These are phyloP conservation scores for Ianthella basta DNA, from an alignment of 37 sponge, comb jelly and placozoan species.

Conservation along the genomic window DNA sequence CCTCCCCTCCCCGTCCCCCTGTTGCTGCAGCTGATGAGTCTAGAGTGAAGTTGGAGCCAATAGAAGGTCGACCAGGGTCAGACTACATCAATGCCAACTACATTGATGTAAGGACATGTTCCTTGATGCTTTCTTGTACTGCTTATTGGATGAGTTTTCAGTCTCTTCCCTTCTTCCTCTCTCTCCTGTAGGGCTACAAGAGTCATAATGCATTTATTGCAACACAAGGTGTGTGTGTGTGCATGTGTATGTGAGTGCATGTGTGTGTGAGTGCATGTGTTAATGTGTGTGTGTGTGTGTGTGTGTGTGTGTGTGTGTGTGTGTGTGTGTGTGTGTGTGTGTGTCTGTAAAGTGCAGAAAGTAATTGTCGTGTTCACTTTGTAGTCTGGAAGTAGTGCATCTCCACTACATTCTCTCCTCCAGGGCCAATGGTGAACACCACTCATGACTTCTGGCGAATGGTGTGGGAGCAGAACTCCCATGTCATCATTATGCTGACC, in stretches of 20 bases:
- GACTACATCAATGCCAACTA: constrained; percentile 89
- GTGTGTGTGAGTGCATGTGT: background rate
- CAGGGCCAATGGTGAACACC: constrained; percentile 63
- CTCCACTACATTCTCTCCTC: too few species aligned
- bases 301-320: background rate
- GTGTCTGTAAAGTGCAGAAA: too few species aligned
- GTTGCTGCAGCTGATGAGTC: constrained; percentile 60
- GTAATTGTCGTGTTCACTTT: too few species aligned
- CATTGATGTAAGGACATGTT: constrained; percentile 64
- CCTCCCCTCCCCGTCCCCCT: background rate
- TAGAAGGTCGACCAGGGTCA: constrained; percentile 57
- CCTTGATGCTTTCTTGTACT: background rate
- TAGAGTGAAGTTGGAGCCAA: constrained; percentile 44
- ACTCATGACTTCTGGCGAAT: constrained; percentile 82
- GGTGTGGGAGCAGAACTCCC: constrained; percentile 74
- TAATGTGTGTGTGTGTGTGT: constrained; percentile 3
- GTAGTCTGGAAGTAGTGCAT: too few species aligned
- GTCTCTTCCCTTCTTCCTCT: background rate
- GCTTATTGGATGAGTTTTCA: background rate
- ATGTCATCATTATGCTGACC: constrained; percentile 76
- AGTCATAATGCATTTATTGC: constrained; percentile 55
- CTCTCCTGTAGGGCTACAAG: constrained; percentile 54
- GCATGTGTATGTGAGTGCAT: constrained; percentile 25
- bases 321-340: background rate
- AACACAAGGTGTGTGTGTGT: constrained; percentile 48